These are phyloP conservation scores for Apistogramma diplotaenia DNA, from an alignment of 2,113 vertebrate species.

Conservation along the genomic window DNA sequence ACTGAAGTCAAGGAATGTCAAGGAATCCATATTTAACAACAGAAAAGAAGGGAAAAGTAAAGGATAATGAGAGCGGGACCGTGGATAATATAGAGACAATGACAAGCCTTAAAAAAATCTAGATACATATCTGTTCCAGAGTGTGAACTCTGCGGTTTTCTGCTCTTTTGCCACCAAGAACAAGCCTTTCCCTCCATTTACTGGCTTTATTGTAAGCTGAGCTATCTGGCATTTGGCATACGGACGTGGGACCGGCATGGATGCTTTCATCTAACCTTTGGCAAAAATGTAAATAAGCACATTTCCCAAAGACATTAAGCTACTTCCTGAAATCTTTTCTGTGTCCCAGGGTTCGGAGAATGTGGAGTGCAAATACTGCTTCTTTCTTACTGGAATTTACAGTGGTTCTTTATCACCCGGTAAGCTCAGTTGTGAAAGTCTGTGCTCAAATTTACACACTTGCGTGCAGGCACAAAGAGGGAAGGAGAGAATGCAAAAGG, in stretches of 20 bases:
- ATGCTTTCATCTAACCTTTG: neutral
- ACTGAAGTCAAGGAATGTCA: neutral
- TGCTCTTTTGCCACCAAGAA: neutral
- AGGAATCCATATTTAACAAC: neutral
- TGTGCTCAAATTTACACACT: constrained; percentile 17
- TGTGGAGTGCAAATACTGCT: neutral
- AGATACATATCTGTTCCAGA: neutral
- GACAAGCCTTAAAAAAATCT: neutral
- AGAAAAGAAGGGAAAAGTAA: neutral
- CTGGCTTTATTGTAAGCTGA: neutral
- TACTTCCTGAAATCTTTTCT: neutral
- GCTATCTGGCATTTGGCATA: neutral
- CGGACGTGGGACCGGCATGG: neutral
- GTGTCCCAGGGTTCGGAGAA: neutral
- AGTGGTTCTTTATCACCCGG: constrained; percentile 17
- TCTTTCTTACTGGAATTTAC: constrained; percentile 12
- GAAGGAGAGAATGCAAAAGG: neutral
- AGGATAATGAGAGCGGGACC: neutral
- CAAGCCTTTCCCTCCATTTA: neutral
- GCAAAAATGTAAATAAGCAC: neutral
- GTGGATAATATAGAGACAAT: neutral
- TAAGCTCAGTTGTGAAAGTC: constrained; percentile 23
- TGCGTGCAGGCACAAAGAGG: neutral
- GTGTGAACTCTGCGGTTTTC: no score
- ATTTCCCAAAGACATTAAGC: neutral